Base-by-base conservation (phyloP, 1,140 invertebrate species). In the Lutraria rhynchaena region DNA sequence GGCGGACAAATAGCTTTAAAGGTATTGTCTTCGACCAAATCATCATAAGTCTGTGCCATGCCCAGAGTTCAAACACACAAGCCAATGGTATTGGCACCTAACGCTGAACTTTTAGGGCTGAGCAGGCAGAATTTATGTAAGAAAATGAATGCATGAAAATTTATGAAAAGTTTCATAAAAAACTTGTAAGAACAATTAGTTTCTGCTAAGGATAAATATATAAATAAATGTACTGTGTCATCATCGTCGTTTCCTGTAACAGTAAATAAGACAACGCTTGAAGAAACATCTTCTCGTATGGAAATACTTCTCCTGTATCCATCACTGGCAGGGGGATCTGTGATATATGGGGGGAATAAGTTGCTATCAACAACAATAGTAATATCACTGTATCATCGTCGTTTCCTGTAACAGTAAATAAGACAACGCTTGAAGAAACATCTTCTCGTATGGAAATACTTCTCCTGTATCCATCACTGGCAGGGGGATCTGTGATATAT, bases 401-500 rank as follows among this genome's bases (percentile, higher is more conserved):
- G n/a, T 31, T 69, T 19, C 83, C 86, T 57, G 61, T 71, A n/a
- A 88, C 61, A 37, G 61, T 83, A 27, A 60, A 83, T 1, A 84
- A n/a, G 41, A n/a, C 24, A 24, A 13, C 22, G 15, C n/a, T 11
- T 2, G 53, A 13, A 7, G 15, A 19, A n/a, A 46, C 31, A n/a
- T 80, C 76, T 60, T 80, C 76, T 1, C 49, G 29, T 49, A 80
- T 44, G 3, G 19, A 29, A 19, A 58, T 46, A 49, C 17, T 0
- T 13, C 1, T 63, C 31, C 41, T 27, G 55, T 58, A 80, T 5
- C 22, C 2, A 5, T 53, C 27, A 1, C 17, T 3, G 1, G 37
- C 3, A 13, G 27, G 3, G n/a, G 76, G 76, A 15, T 15, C 19
- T 31, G 35, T 58, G 11, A 80, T 35, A 31, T 19, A 11, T n/a